Evolutionary conservation across 1,140 invertebrate species (phyloP).

Genomic region (Samia ricini): DNA sequence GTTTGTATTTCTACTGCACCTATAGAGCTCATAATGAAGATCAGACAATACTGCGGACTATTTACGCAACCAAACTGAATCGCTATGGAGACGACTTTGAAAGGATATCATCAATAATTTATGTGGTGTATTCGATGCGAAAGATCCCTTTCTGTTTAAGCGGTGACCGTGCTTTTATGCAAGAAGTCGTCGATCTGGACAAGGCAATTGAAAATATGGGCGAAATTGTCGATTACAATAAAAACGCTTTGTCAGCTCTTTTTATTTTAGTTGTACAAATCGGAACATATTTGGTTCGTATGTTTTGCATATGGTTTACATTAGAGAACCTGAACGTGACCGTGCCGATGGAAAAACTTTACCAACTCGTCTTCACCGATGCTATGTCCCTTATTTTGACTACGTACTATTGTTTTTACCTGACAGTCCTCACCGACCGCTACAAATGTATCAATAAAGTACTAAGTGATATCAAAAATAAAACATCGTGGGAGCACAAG

Average conservation of each 20-base stretch:
- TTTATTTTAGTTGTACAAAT: conserved; percentile 27
- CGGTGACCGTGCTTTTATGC: conserved; percentile 25
- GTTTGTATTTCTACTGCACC: conserved; percentile 38
- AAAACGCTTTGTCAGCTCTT: conserved; percentile 21
- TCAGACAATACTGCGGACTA: conserved; percentile 40
- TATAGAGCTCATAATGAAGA: conserved; percentile 32
- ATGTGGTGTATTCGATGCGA: conserved; percentile 43
- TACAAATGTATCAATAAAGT: conserved; percentile 42
- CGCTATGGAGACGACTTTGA: conserved; percentile 55
- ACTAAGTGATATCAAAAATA: conserved; percentile 32
- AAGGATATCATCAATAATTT: conserved; percentile 30
- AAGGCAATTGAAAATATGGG: conserved; percentile 33
- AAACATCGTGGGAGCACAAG: conserved; percentile 29
- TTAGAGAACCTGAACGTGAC: conserved; percentile 20
- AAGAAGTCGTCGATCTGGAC: conserved; percentile 39
- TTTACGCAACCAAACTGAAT: conserved; percentile 50
- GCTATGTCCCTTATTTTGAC: conserved; percentile 32
- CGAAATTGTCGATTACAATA: conserved; percentile 30
- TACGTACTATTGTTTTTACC: conserved; percentile 36
- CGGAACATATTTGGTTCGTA: conserved; percentile 21
- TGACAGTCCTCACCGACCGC: conserved; percentile 32
- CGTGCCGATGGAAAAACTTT: conserved; percentile 38
- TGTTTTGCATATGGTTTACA: conserved; percentile 36
- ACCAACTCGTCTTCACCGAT: conserved; percentile 40
- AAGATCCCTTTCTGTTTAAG: conserved; percentile 45